A percentile compares a stretch with the other conserved stretches of the same genome.
Evolutionary conservation across 2,888 invertebrate genomes (phyloP).

Genomic region (Hypena proboscidalis): DNA sequence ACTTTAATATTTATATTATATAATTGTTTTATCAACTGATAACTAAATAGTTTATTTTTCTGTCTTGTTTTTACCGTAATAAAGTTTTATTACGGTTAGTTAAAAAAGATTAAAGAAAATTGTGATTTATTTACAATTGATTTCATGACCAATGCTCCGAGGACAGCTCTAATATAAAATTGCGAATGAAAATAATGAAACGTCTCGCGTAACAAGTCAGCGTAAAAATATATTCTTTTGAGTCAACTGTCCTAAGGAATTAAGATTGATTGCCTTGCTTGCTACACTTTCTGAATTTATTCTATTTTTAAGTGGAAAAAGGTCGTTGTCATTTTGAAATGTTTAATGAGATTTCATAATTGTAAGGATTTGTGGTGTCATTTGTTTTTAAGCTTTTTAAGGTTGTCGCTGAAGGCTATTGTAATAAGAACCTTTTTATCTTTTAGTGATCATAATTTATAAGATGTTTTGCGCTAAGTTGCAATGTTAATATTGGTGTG

Average conservation of each 20-base stretch:
- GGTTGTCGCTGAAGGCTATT: constrained; percentile 26
- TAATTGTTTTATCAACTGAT: too few relatives aligned
- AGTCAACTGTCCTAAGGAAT: constrained; percentile 63
- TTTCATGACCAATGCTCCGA: constrained; percentile 23
- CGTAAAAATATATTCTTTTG: constrained; percentile 65
- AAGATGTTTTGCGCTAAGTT: too few relatives aligned
- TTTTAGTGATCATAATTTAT: not conserved
- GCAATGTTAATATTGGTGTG: too few relatives aligned
- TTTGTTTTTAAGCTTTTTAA: constrained; percentile 36
- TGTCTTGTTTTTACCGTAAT: too few relatives aligned
- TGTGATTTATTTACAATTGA: constrained; percentile 22
- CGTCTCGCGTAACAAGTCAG: constrained; percentile 48
- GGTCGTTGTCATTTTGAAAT: constrained; percentile 20
- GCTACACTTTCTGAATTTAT: constrained; percentile 48
- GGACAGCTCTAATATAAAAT: constrained; percentile 6
- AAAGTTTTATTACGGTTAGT: too few relatives aligned
- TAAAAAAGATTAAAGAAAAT: too few relatives aligned
- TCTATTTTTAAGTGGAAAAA: constrained; percentile 47
- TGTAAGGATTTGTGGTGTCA: constrained; percentile 21
- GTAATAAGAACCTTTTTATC: constrained; percentile 21
- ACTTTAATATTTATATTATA: too few relatives aligned
- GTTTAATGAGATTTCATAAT: constrained; percentile 41
- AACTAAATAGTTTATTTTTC: too few relatives aligned
- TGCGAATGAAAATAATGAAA: constrained; percentile 52
- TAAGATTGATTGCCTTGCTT: constrained; percentile 65